phyloP scores from a whole-genome alignment of 2,888 invertebrate genomes.

The Steromphala cineraria region DNA sequence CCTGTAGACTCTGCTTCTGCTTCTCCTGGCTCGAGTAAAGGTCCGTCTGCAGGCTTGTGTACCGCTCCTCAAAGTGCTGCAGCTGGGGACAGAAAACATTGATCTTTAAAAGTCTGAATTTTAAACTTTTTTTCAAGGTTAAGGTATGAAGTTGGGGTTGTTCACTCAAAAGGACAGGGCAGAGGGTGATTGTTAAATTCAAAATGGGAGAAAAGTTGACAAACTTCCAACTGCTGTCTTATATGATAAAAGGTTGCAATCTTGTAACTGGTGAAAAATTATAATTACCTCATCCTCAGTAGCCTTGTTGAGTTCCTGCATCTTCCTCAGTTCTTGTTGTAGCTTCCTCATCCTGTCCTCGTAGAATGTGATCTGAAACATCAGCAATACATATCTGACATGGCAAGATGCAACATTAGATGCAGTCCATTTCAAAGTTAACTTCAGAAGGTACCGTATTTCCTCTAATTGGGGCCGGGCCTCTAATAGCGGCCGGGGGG shows the following conservation, averaged over 20 bases:
- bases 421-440: too few species aligned
- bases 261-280: not conserved
- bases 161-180: too few species aligned
- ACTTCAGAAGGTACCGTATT: too few species aligned
- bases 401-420: too few species aligned
- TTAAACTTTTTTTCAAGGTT: not conserved
- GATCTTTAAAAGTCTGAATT: not conserved
- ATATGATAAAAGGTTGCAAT: not conserved
- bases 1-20: conserved; percentile 66
- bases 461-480: too few species aligned
- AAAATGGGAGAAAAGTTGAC: too few species aligned
- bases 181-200: too few species aligned
- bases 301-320: conserved; percentile 68
- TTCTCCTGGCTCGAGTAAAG: conserved; percentile 65
- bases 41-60: conserved; percentile 66
- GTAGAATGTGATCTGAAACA: conserved; percentile 61
- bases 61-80: conserved; percentile 66
- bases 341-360: conserved; percentile 71
- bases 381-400: not conserved
- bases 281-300: conserved; percentile 65
- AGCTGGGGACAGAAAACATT: conserved; percentile 45
- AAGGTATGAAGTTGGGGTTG: not conserved
- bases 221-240: not conserved
- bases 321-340: conserved; percentile 68
- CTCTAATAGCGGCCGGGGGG: too few species aligned